Evolutionary conservation across 2,113 vertebrate genomes (phyloP), one percentile per base, ranked within the genome.

Genomic region (Hippocampus comes): DNA sequence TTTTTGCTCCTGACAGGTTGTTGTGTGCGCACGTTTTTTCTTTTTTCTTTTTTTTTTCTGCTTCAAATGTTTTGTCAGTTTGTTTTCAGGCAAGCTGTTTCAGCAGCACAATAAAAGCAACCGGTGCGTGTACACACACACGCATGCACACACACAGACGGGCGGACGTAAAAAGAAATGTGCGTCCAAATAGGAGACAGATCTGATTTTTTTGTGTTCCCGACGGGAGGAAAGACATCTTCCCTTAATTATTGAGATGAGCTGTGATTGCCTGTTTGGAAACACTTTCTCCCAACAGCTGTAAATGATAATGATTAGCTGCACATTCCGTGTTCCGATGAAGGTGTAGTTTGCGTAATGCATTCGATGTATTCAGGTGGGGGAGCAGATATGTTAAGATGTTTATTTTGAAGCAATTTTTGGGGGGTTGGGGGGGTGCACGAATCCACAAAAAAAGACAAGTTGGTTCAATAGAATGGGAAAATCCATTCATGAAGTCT

Each of bases 211-310:
- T 34, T 84, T 82, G 83, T 84, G 84, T 86, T 86, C 76, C 81
- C 72, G 67, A 63, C 67, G 76, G 77, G 84, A 82, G 84, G 78
- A 87, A 86, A 88, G 87, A 86, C 67, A 73, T 86, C 90, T 89
- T 89, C 82, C 86, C 83, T 83, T 93, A 93, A 93, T 93, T 93
- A 92, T 88, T 79, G 73, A 88, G 90, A 88, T 84, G 86, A 78
- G 84, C 91, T 92, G 88, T 92, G 91, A 93, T 91, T 92, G 89
- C 91, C 90, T 93, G 92, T 93, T 93, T 92, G 92, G 90, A 93
- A 92, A 93, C 91, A 93, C 81, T 89, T 87, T 90, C 18, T 88
- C 89, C 88, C 88, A 91, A 91, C 88, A 88, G 85, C 86, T 86
- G 84, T 91, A 91, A 34, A 92, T 92, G 89, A 91, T 89, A 79